These are phyloP conservation scores for Formica exsecta DNA, from an alignment of 1,140 invertebrate species.

Conservation along the genomic window DNA sequence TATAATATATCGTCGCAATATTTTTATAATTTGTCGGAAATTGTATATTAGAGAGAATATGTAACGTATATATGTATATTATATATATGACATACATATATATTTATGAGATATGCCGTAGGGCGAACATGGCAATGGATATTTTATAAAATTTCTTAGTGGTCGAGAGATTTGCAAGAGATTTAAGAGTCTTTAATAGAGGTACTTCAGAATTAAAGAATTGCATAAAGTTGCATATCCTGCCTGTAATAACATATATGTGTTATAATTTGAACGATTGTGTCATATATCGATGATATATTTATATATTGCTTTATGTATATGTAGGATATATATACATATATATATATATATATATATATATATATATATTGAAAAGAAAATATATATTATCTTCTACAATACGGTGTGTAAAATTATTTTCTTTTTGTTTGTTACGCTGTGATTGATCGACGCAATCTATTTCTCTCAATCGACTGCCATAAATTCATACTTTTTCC, in stretches of 20 bases:
- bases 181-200: slow-evolving; percentile 68
- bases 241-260: slow-evolving; percentile 75
- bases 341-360: slow-evolving; percentile 78
- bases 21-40: slow-evolving; percentile 75
- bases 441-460: slow-evolving; percentile 57
- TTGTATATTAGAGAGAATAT: slow-evolving; percentile 68
- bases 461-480: slow-evolving; percentile 62
- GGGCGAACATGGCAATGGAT: slow-evolving; percentile 68
- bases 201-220: slow-evolving; percentile 70
- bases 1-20: slow-evolving; percentile 75
- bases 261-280: slow-evolving; percentile 76
- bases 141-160: slow-evolving; percentile 77
- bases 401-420: slow-evolving; percentile 72
- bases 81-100: slow-evolving; percentile 66
- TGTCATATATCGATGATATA: slow-evolving; percentile 80
- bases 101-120: slow-evolving; percentile 70
- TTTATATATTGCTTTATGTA: slow-evolving; percentile 79
- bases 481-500: neutral
- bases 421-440: slow-evolving; percentile 61
- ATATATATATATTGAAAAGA: slow-evolving; percentile 72
- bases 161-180: slow-evolving; percentile 66
- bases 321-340: slow-evolving; percentile 79
- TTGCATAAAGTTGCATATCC: slow-evolving; percentile 77
- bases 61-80: slow-evolving; percentile 68
- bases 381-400: slow-evolving; percentile 78